Conservation (phyloP, 2,888 invertebrate genomes). For the Ischnus inquisitorius region DNA sequence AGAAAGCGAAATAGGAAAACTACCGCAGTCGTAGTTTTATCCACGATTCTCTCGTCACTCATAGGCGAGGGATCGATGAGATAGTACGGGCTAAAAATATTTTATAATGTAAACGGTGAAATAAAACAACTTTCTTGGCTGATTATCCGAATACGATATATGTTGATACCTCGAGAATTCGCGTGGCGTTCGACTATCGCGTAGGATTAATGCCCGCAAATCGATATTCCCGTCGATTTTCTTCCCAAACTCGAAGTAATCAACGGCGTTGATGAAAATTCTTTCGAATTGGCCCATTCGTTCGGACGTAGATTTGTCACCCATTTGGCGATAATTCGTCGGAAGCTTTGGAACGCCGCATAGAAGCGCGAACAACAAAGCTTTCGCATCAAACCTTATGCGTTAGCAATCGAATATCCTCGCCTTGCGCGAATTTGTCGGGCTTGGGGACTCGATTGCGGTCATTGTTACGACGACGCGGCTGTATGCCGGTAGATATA, state of each 20-base stretch:
- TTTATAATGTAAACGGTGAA: constrained; percentile 75
- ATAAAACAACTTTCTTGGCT: constrained; percentile 67
- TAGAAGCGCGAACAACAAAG: background rate
- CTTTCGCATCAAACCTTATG: constrained; percentile 5
- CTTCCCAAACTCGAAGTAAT: background rate
- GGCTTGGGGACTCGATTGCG: background rate
- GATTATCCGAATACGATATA: constrained; percentile 33
- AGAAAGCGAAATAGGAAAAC: constrained; percentile 55
- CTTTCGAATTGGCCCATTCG: no score
- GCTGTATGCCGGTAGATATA: background rate
- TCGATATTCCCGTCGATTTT: background rate
- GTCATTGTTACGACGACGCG: background rate
- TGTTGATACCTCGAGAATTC: background rate
- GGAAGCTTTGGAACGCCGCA: background rate
- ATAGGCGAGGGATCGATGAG: constrained; percentile 10
- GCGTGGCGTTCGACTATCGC: background rate
- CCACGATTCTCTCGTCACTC: background rate
- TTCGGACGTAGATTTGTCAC: no score
- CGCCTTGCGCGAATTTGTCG: background rate
- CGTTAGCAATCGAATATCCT: background rate
- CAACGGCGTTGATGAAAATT: background rate
- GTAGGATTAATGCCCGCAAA: background rate
- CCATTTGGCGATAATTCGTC: no score
- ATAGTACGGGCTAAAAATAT: constrained; percentile 70
- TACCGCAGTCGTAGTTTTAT: constrained; percentile 54